A percentile compares a stretch with the other conserved stretches of the same genome.
Evolutionary conservation across 1,140 invertebrate genomes (phyloP).

Genomic region (Coboldia fuscipes): DNA sequence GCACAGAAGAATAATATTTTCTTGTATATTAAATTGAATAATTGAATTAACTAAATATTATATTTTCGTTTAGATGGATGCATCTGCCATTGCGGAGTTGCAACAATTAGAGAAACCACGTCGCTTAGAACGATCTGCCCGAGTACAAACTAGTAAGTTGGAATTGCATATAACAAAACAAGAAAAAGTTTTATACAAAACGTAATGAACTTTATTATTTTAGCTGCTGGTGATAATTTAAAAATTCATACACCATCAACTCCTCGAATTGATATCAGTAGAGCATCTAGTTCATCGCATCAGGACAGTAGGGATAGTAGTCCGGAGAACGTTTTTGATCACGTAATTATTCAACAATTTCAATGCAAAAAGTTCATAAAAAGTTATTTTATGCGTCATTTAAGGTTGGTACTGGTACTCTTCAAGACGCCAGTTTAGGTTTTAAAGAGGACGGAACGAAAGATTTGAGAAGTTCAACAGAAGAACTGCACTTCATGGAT

Average conservation of each 20-base stretch:
- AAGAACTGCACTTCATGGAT: constrained; percentile 62
- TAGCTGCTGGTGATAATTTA: not conserved
- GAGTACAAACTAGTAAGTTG: constrained; percentile 24
- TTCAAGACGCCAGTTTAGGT: constrained; percentile 25
- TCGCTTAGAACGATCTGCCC: constrained; percentile 31
- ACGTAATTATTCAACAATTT: constrained; percentile 12
- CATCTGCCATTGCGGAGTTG: too few species aligned
- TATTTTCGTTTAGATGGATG: too few species aligned
- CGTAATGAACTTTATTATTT: not conserved
- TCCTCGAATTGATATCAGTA: constrained; percentile 67
- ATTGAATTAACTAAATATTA: too few species aligned
- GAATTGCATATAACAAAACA: constrained; percentile 1
- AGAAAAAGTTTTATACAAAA: not conserved
- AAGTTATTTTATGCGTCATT: too few species aligned
- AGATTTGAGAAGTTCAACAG: constrained; percentile 63
- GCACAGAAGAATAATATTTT: too few species aligned
- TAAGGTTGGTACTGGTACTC: constrained; percentile 22
- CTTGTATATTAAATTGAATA: too few species aligned
- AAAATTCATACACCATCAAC: constrained; percentile 25
- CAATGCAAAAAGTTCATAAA: too few species aligned
- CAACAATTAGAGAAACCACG: too few species aligned
- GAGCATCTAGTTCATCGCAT: constrained; percentile 67
- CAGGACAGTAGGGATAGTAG: constrained; percentile 59
- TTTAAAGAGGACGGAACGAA: constrained; percentile 57
- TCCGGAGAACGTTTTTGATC: constrained; percentile 27